Evolutionary conservation across 1,140 invertebrate genomes (phyloP), one percentile per base, ranked within the genome.

Genomic region (Drosophila albomicans): DNA sequence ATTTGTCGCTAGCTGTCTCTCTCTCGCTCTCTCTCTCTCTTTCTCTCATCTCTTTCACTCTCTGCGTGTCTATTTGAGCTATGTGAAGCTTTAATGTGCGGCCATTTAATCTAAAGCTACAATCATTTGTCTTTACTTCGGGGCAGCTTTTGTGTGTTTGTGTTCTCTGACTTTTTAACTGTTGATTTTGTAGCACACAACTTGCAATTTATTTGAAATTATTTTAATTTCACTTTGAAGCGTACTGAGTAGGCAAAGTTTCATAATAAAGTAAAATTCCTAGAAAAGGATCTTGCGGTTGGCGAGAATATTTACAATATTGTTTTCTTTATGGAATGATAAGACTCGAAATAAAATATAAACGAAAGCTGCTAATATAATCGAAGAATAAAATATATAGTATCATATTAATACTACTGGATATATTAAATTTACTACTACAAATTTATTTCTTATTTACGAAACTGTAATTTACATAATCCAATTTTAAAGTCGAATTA

Each of bases 91-190:
- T 65, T 75, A 75, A 75, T 75, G 59, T 75, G 67, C 41, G 67
- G 43, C 67, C 8, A 75, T 75, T 75, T 71, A 75, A 75, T 59
- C 68, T 61, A 58, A 70, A 64, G 49, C 67, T 70, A 38, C 28
- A 65, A 58, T 52, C 58, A 75, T 54, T 64, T 64, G 45, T 75
- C 67, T 52, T 65, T 63, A n/a, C 10, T 67, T 30, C 25, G 30
- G 45, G 30, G 45, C 35, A 13, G 28, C 30, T 59, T 25, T 46
- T 45, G 16, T 30, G n/a, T 46, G 4, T 38, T 38, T 38, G 35
- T 38, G 35, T 38, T 1, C 35, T 38, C 5, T 38, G 38, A 41
- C 41, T 16, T 28, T 63, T 75, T 70, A 49, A 66, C 35, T 73
- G 46, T 58, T 73, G 63, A 59, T 66, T 66, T 43, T 35, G 11